phyloP scores from a whole-genome alignment of 2,113 vertebrate species.

The Seriola dumerili region DNA sequence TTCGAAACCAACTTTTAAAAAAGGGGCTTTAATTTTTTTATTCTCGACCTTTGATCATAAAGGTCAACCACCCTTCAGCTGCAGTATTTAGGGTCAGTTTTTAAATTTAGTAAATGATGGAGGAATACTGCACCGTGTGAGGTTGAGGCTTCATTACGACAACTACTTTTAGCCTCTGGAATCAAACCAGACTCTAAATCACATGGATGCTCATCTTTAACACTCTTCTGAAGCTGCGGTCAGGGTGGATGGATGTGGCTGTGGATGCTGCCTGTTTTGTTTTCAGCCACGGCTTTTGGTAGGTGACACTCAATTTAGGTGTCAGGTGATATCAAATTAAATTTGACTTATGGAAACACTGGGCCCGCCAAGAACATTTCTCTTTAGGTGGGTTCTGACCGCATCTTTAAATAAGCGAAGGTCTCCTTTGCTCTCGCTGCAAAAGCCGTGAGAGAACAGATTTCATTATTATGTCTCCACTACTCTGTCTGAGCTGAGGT shows the following conservation, averaged over 20 bases:
- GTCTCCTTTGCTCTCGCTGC: background rate
- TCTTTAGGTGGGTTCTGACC: slow-evolving; percentile 43
- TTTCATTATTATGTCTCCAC: slow-evolving; percentile 18
- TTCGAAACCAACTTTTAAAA: background rate
- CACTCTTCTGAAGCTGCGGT: slow-evolving; percentile 44
- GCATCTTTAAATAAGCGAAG: slow-evolving; percentile 52
- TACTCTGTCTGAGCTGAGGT: slow-evolving; percentile 32
- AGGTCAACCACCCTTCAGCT: background rate
- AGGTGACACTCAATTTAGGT: slow-evolving; percentile 74
- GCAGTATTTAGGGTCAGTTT: slow-evolving; percentile 14
- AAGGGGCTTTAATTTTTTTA: background rate
- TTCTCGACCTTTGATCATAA: background rate
- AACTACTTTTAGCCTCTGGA: slow-evolving; percentile 63
- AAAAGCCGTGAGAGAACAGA: slow-evolving; percentile 14
- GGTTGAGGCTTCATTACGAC: slow-evolving; percentile 34
- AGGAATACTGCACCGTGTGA: slow-evolving; percentile 12
- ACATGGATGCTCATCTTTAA: slow-evolving; percentile 43
- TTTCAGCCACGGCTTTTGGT: slow-evolving; percentile 56
- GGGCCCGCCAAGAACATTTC: slow-evolving; percentile 12
- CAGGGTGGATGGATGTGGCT: slow-evolving; percentile 56
- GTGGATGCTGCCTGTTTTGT: slow-evolving; percentile 59
- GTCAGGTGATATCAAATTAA: slow-evolving; percentile 77
- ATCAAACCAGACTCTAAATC: slow-evolving; percentile 48
- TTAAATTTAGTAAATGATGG: slow-evolving; percentile 48
- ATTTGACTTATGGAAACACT: slow-evolving; percentile 66